Base-by-base conservation (phyloP, 1,140 invertebrate genomes). In the Hyles euphorbiae region DNA sequence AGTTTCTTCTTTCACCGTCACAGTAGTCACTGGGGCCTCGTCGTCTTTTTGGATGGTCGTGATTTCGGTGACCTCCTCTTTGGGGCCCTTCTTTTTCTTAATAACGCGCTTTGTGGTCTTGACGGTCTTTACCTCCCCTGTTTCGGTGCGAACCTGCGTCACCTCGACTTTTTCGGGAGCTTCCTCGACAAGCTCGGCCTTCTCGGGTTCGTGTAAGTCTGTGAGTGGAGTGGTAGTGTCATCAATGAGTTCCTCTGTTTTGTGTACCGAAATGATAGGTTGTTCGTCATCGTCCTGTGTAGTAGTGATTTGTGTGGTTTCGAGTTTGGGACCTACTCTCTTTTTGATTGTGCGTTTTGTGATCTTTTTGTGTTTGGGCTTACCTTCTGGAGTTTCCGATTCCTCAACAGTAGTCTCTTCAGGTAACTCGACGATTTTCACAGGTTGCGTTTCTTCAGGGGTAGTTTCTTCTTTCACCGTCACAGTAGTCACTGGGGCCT, bases 291-390 rank as follows among this genome's bases (percentile, higher is more conserved):
- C 60, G 36, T 62, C 34, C 68, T 80, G 70, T 63, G 86, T 70
- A 48, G 82, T 83, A 22, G 83, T 66, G 54, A 80, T 74, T 72
- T 87, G 77, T 12, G 80, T 71, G 36, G 74, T 69, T 57, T 70
- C 68, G 66, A 87, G 76, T 58, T 82, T 40, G 2, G 54, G 54
- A 56, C 70, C 71, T 5, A 72, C 78, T 61, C 72, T 70, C 36
- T 74, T 74, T 22, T 60, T 83, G 4, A 80, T 65, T 5, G 73
- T 66, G 32, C 76, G 75, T 61, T 82, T 85, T 50, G 68, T 78
- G 2, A 72, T 65, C 46, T 56, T 72, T 61, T 83, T 86, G 33
- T 78, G 81, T 60, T 59, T 73, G 2, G 80, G 78, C 56, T 76
- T 84, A 40, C 81, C 74, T 50, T 76, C 68, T 46, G 80, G 53